Conservation (phyloP, 2,113 vertebrate species). For the Dasyurus viverrinus region DNA sequence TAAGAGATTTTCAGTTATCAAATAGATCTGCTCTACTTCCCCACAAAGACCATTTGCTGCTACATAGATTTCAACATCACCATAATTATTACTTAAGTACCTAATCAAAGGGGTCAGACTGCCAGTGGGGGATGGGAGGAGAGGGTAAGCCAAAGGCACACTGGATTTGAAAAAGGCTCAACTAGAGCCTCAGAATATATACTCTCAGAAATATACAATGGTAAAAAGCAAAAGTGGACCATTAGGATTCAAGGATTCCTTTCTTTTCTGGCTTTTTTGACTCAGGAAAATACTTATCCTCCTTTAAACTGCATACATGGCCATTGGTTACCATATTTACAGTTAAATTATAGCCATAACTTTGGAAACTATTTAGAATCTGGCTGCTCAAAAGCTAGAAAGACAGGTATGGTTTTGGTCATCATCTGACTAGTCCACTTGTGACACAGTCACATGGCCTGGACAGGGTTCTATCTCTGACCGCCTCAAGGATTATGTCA, state of each 20-base stretch:
- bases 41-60: neutral
- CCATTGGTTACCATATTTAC: neutral
- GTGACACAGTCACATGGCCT: neutral
- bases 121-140: neutral
- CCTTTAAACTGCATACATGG: neutral
- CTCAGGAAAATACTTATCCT: neutral
- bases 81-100: conserved; percentile 28
- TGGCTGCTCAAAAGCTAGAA: neutral
- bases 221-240: neutral
- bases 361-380: neutral
- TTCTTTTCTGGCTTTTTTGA: neutral
- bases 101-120: neutral
- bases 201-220: neutral
- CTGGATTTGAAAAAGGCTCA: neutral
- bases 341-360: neutral
- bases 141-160: neutral
- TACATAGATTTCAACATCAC: neutral
- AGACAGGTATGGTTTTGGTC: neutral
- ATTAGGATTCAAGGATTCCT: neutral
- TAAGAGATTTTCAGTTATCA: conserved; percentile 12
- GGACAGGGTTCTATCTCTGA: neutral
- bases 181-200: too few species aligned
- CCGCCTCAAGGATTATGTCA: neutral
- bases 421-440: neutral
- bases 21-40: conserved; percentile 7